phyloP scores from a whole-genome alignment of 2,888 invertebrate genomes.

The Caprella mutica region DNA sequence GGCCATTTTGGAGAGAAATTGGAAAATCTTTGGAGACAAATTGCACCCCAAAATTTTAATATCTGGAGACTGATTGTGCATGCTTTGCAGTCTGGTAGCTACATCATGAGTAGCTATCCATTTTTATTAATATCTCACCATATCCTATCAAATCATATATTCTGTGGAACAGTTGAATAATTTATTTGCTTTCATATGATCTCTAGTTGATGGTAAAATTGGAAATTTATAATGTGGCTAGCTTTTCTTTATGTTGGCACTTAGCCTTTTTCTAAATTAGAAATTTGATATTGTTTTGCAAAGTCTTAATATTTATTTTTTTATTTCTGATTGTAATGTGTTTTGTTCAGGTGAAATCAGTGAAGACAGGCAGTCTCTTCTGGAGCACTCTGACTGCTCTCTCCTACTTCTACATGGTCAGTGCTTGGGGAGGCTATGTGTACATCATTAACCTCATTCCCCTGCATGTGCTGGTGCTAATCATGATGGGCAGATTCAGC shows the following conservation, averaged over 20 bases:
- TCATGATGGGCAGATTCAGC: constrained; percentile 80
- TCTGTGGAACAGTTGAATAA: neutral
- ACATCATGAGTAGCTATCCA: too few species aligned
- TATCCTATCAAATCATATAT: neutral
- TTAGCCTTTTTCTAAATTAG: neutral
- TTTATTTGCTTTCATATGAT: constrained; percentile 1
- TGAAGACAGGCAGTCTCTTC: constrained; percentile 93
- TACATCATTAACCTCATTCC: constrained; percentile 99
- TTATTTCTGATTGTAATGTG: too few species aligned
- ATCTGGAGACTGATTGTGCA: too few species aligned
- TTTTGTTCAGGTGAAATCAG: constrained; percentile 57
- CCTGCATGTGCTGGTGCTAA: constrained; percentile 76
- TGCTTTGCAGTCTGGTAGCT: too few species aligned
- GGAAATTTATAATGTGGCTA: neutral
- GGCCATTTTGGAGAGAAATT: too few species aligned
- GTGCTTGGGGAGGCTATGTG: constrained; percentile 99
- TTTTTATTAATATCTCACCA: neutral
- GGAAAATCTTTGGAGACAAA: too few species aligned
- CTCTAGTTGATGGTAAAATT: neutral
- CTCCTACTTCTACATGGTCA: constrained; percentile 99
- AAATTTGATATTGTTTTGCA: too few species aligned
- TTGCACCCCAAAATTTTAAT: too few species aligned
- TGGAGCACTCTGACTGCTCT: constrained; percentile 90
- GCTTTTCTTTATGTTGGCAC: too few species aligned
- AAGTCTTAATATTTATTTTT: too few species aligned